Base-by-base conservation (phyloP, 2,113 vertebrate genomes). In the Suricata suricatta region DNA sequence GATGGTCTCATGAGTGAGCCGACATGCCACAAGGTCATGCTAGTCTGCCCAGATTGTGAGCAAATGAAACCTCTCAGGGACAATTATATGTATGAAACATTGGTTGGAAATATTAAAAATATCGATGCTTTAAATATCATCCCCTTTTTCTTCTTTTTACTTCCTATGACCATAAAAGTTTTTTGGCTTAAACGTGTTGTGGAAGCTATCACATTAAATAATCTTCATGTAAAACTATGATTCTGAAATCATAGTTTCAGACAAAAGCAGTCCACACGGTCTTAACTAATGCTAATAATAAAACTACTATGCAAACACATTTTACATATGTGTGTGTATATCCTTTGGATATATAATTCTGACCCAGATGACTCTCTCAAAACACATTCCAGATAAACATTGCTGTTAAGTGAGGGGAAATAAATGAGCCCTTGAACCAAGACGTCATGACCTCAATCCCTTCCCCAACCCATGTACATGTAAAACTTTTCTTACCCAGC, bases 401-500 rank as follows among this genome's bases (percentile, higher is more conserved):
- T 87, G 92, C 57, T 76, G 50, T 77, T 66, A 95, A 92, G 76
- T 8, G n/a, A 15, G 19, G 97, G 41, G 21, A 96, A 95, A 54
- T 14, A 85, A 89, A 84, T 21, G 90, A 83, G 87, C 95, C 94
- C 54, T 35, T 84, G 74, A 94, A 97, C 88, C 91, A 97, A 96
- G 90, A 98, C 97, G 95, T 83, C 88, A 97, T 96, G 84, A 98
- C 97, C 98, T 98, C 95, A 80, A 96, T 98, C 97, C 80, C 3
- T 81, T 13, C 19, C 27, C 27, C 52, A 12, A 12, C 17, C 15
- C 14, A 64, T 97, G 95, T 98, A 98, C 97, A 90, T 98, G 98
- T 82, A 7, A 99, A 99, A 98, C 97, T 99, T 99, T 98, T 97
- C 98, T 97, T 98, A 98, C 98, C 97, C 95, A 96, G 97, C 98